phyloP scores from a whole-genome alignment of 2,888 invertebrate genomes.

The Cryptosula pallasiana region DNA sequence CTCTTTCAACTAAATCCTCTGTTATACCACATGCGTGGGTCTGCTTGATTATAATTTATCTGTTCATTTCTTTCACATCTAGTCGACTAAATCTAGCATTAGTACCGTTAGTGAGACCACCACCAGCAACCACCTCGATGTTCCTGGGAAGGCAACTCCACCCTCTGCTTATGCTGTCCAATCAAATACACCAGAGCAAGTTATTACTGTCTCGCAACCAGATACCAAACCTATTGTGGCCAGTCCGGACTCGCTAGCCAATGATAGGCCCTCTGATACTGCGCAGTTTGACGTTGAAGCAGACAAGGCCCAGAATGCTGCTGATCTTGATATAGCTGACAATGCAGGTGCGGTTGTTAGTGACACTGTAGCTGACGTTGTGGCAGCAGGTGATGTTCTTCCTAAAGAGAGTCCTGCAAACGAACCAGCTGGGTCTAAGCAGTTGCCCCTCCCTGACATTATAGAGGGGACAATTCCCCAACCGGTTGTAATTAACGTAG shows the following conservation, averaged over 20 bases:
- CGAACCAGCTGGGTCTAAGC: neutral
- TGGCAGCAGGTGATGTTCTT: neutral
- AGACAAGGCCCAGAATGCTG: neutral
- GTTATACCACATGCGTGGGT: too few species aligned
- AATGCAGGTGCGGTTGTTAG: neutral
- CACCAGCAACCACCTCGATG: slow-evolving; percentile 5
- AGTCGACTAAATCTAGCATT: slow-evolving; percentile 19
- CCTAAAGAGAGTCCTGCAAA: neutral
- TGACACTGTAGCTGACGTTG: neutral
- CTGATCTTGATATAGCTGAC: neutral
- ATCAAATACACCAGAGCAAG: too few species aligned
- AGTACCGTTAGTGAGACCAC: neutral
- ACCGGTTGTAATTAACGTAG: slow-evolving; percentile 8
- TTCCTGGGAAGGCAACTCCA: neutral
- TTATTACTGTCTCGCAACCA: too few species aligned
- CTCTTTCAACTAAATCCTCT: too few species aligned
- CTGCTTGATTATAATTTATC: neutral
- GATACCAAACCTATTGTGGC: too few species aligned
- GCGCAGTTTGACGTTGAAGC: neutral
- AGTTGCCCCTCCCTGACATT: neutral
- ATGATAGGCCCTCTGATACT: neutral
- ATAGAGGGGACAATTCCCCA: neutral
- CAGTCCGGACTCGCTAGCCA: too few species aligned
- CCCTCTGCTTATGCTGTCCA: too few species aligned
- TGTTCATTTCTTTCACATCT: neutral